Conservation (phyloP, 1,140 invertebrate species). For the Sitobion miscanthi region DNA sequence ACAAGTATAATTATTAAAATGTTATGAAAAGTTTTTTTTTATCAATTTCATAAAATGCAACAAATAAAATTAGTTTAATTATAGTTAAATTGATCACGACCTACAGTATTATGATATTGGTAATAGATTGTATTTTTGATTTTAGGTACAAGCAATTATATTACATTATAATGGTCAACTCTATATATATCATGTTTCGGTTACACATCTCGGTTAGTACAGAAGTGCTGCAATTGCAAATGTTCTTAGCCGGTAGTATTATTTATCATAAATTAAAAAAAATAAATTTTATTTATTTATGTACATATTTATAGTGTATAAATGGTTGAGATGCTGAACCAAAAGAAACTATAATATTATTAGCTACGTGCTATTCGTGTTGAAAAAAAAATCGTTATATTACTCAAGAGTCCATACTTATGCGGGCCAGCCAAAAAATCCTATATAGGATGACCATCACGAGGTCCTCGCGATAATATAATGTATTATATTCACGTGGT, state of each 20-base stretch:
- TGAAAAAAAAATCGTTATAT: neutral
- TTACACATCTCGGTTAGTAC: too few species aligned
- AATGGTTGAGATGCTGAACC: neutral
- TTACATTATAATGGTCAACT: too few species aligned
- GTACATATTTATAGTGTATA: too few species aligned
- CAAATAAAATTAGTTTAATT: too few species aligned
- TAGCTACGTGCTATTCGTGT: neutral
- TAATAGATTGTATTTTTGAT: too few species aligned
- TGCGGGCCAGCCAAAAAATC: neutral
- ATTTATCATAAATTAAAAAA: too few species aligned
- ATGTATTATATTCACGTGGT: neutral
- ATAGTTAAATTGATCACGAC: neutral
- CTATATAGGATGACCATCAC: neutral
- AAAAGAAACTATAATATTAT: neutral
- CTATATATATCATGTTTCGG: too few species aligned
- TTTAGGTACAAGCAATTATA: too few species aligned
- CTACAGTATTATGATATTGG: neutral
- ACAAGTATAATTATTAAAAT: too few species aligned
- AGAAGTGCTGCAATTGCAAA: neutral
- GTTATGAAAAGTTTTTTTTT: neutral
- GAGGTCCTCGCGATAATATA: neutral
- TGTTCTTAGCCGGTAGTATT: neutral
- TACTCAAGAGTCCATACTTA: neutral
- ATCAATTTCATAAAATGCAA: too few species aligned
- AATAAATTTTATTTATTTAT: too few species aligned